These are phyloP conservation scores for Folsomia candida DNA, from an alignment of 2,888 invertebrate species.

Conservation along the genomic window DNA sequence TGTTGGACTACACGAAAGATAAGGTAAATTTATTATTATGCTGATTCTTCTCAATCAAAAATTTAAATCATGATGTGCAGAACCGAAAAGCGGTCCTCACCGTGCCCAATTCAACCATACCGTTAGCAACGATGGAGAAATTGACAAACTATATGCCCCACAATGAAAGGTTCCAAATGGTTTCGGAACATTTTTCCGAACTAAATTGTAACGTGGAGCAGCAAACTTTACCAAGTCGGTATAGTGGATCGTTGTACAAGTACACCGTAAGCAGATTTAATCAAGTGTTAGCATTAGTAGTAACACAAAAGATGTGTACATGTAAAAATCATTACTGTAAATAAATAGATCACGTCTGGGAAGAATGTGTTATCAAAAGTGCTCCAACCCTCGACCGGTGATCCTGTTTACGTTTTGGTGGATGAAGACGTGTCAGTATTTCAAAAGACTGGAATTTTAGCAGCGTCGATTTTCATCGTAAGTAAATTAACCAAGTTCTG, in stretches of 20 bases:
- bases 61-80: no score
- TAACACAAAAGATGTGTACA: no score
- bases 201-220: background rate
- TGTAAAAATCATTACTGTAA: no score
- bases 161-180: background rate
- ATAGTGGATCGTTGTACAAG: background rate
- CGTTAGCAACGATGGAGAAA: background rate
- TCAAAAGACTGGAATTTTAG: slow-evolving; percentile 1
- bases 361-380: background rate
- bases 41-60: no score
- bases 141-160: background rate
- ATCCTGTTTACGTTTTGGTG: background rate
- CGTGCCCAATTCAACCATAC: background rate
- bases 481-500: background rate
- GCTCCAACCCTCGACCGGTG: background rate
- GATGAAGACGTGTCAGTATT: background rate
- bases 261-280: background rate
- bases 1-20: background rate
- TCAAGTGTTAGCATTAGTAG: no score
- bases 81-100: background rate
- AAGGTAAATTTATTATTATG: no score
- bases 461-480: background rate
- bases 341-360: background rate
- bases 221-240: background rate
- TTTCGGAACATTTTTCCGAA: background rate